Base-by-base conservation (phyloP, 2,888 invertebrate species). In the Pseudococcus jackbeardsleyi region DNA sequence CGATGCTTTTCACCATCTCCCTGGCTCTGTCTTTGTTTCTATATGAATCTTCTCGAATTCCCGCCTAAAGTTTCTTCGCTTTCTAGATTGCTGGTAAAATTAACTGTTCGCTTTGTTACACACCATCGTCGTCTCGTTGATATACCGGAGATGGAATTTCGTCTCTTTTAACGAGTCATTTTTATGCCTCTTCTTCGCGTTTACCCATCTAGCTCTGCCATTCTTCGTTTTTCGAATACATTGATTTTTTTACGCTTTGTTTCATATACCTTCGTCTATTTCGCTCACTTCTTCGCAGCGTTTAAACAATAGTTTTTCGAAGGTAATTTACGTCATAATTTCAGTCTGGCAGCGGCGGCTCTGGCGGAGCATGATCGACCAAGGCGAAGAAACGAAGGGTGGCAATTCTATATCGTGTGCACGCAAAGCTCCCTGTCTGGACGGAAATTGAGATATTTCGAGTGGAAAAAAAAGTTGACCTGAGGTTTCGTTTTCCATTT, bases 111-210 rank as follows among this genome's bases (percentile, higher is more conserved):
- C 46, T 82, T 82, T 82, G 79, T 82, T 82, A 82, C 79, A 82
- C 72, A 72, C 72, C 72, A 33, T 72, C 72, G 33, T 72, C 72
- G 33, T 68, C 64, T 42, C 79, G 79, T 46, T 46, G 79, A 82
- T 72, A 82, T 82, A 82, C 39, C 79, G 79, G 79, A 82, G 46
- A 82, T 82, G 46, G 79, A 82, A 82, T 82, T 82, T 82, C 79
- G 79, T 82, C 79, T 82, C 46, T 46, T 82, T 82, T 82, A 82
- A 82, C 79, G 79, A 82, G 79, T 82, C 42, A 82, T 82, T 82
- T 82, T 82, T 46, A 82, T 82, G 46, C 79, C 39, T 82, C 46
- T 46, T 46, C 46, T n/a, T 82, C 79, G 46, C 26, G 11, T 64
- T 19, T 19, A 8, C 22, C 42, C 64, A 22, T 22, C 22, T 59